Evolutionary conservation across 2,888 invertebrate genomes (phyloP).

Genomic region (Machimus rusticus): DNA sequence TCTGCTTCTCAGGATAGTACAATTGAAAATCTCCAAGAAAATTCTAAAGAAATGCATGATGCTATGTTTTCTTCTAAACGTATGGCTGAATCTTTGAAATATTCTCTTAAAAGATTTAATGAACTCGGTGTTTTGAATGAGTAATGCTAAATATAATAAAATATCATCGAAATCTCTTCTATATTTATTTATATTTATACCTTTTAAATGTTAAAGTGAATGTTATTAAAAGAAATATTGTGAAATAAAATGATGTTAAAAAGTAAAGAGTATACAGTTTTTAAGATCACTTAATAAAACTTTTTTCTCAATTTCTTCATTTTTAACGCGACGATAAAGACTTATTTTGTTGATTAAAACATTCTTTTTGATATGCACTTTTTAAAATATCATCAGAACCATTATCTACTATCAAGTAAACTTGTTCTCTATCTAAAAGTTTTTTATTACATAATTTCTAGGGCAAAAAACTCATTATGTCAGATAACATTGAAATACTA

Average conservation of each 20-base stretch:
- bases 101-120: constrained; percentile 57
- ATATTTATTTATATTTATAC: too few species aligned
- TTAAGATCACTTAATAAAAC: too few species aligned
- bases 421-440: background rate
- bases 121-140: constrained; percentile 57
- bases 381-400: too few species aligned
- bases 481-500: background rate
- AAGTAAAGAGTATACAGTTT: too few species aligned
- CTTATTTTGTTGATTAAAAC: too few species aligned
- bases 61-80: constrained; percentile 60
- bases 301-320: too few species aligned
- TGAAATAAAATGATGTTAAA: background rate
- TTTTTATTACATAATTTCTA: background rate
- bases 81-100: constrained; percentile 57
- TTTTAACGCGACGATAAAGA: too few species aligned
- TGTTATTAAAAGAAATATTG: background rate
- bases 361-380: too few species aligned
- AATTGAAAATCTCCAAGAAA: constrained; percentile 42
- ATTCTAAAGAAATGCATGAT: constrained; percentile 54
- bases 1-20: constrained; percentile 45
- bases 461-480: background rate
- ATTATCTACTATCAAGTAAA: background rate
- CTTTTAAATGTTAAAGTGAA: too few species aligned
- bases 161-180: too few species aligned
- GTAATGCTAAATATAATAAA: background rate